Base-by-base conservation (phyloP, 2,888 invertebrate species). In the Catocala nupta region DNA sequence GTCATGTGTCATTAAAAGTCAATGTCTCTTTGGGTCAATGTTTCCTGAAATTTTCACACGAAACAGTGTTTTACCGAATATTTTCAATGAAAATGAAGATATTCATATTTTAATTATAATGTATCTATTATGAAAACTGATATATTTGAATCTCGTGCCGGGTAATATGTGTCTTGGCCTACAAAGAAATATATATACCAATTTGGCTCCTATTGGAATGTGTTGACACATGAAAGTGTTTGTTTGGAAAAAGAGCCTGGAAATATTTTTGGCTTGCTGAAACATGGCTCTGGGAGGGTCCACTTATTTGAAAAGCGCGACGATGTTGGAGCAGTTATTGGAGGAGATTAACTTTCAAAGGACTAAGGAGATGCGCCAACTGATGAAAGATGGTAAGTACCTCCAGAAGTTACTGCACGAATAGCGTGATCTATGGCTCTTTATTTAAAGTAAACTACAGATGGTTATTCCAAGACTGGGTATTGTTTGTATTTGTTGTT, bases 301-400 rank as follows among this genome's bases (percentile, higher is more conserved):
- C 5, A 83, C 90, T 11, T 88, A 85, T 62, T 75, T 92, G 69
- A 90, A 89, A 73, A 88, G 85, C 64, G 95, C 96, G 16, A 97
- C 97, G 39, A 96, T 97, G 88, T 91, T 98, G 77, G 98, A 98
- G 85, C 98, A 98, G 83, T 94, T 98, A 61, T 93, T 98, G 65
- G 98, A 98, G 85, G 98, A 98, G 90, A 98, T 98, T 75, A 98
- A 98, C 90, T 98, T 98, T 82, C 98, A 98, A 89, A 95, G 98
- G 73, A 98, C 98, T 57, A 98, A 98, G 90, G 98, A 98, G 91
- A 97, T 98, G 96, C 95, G 98, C 53, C 98, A 98, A 89, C 92
- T 98, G 77, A 95, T 98, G 81, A 98, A 98, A 92, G 98, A 98
- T 94, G 98, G 98, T 97, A 87, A 90, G 92, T 82, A 84, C n/a